These are phyloP conservation scores for Cecropterus lyciades DNA, from an alignment of 1,140 invertebrate genomes.

Conservation along the genomic window DNA sequence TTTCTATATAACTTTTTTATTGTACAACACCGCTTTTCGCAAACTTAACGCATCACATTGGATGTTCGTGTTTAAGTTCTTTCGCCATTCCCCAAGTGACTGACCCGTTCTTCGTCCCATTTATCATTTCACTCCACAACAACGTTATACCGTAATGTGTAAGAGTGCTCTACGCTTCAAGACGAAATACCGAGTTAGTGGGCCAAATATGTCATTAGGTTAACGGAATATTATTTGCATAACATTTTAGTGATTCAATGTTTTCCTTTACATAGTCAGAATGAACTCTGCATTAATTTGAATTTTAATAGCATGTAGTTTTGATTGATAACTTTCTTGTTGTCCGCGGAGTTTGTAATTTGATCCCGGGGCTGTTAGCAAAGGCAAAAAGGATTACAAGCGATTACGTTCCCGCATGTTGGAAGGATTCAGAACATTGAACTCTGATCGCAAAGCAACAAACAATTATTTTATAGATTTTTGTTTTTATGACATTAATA, in stretches of 20 bases:
- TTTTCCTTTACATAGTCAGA: slow-evolving; percentile 26
- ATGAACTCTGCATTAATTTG: neutral
- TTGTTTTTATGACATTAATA: slow-evolving; percentile 1
- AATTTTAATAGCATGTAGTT: neutral
- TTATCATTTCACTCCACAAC: slow-evolving; percentile 57
- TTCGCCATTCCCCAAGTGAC: slow-evolving; percentile 48
- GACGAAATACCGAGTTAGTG: slow-evolving; percentile 59
- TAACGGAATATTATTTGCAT: slow-evolving; percentile 72
- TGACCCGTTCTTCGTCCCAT: slow-evolving; percentile 68
- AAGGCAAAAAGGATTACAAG: slow-evolving; percentile 68
- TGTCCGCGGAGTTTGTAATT: neutral
- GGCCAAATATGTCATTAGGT: slow-evolving; percentile 73
- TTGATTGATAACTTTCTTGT: slow-evolving; percentile 2
- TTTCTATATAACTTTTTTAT: too few species aligned
- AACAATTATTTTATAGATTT: slow-evolving; percentile 21
- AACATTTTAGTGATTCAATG: slow-evolving; percentile 54
- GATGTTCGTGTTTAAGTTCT: slow-evolving; percentile 40
- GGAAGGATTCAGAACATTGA: slow-evolving; percentile 67
- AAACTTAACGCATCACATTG: slow-evolving; percentile 36
- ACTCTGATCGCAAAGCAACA: slow-evolving; percentile 39
- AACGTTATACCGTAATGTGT: slow-evolving; percentile 69
- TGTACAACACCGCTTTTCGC: too few species aligned
- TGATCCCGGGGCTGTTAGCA: slow-evolving; percentile 16
- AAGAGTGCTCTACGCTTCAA: slow-evolving; percentile 53
- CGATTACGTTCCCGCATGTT: slow-evolving; percentile 55